Percentiles rank a stretch among this genome's conserved stretches.
Evolutionary conservation across 2,797 vertebrate species (phyloP).

Genomic region (Ceyx erithaca): DNA sequence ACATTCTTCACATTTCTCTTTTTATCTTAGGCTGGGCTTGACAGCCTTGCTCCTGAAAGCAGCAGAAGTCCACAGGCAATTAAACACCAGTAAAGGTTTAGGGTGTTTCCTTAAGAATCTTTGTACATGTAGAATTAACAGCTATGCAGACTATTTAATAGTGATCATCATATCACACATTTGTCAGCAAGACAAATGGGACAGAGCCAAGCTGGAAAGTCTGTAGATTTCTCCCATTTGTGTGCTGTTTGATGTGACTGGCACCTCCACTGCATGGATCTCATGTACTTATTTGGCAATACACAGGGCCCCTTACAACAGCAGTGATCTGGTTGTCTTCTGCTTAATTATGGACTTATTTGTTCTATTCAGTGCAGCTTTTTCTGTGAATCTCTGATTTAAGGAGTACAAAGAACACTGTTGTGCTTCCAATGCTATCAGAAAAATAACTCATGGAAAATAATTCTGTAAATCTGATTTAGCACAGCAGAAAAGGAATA

Average conservation of each 20-base stretch:
- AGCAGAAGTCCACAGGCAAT: background rate
- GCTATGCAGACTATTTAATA: background rate
- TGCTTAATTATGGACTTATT: background rate
- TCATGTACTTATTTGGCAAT: slow-evolving; percentile 4
- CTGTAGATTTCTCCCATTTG: background rate
- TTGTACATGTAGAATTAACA: slow-evolving; percentile 10
- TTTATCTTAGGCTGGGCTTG: slow-evolving; percentile 22
- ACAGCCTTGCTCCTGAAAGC: background rate
- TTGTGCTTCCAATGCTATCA: background rate
- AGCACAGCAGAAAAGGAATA: background rate
- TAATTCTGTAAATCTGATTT: background rate
- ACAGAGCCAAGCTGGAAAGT: background rate
- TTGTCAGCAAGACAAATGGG: background rate
- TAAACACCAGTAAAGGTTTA: background rate
- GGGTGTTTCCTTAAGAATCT: slow-evolving; percentile 14
- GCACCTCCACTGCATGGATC: background rate
- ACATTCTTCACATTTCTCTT: background rate
- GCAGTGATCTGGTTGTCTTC: background rate
- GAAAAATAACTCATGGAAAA: background rate
- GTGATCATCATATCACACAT: background rate
- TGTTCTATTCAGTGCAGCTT: background rate
- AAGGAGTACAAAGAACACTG: background rate
- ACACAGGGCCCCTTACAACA: background rate
- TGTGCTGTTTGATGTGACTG: background rate
- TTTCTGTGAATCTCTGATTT: background rate